These are phyloP conservation scores for Notolabrus celidotus DNA, from an alignment of 2,797 vertebrate species.

Conservation along the genomic window DNA sequence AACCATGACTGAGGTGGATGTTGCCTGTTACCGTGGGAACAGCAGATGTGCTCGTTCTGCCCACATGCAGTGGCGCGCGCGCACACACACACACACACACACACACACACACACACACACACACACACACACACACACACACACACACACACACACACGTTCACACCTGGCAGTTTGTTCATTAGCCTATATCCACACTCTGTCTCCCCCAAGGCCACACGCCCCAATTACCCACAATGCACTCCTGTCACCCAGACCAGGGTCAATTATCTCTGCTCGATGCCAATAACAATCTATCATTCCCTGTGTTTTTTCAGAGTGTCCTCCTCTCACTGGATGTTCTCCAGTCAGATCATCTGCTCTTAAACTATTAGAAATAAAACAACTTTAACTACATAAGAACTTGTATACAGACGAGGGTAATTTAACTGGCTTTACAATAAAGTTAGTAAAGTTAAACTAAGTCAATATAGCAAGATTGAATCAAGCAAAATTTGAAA, in stretches of 20 bases:
- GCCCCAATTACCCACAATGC: conserved; percentile 83
- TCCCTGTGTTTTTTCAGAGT: conserved; percentile 6
- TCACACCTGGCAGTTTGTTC: conserved; percentile 76
- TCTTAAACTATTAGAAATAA: not conserved
- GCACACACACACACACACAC: conserved; percentile 26
- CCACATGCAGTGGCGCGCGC: conserved; percentile 10
- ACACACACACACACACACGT: conserved; percentile 26
- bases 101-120: conserved; percentile 52
- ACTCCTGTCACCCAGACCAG: conserved; percentile 64
- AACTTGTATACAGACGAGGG: not conserved
- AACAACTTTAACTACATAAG: not conserved
- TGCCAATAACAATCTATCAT: conserved; percentile 67
- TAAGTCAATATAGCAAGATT: no score
- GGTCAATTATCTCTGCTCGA: conserved; percentile 74
- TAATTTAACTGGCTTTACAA: not conserved
- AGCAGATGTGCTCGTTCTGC: conserved; percentile 67
- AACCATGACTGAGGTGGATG: conserved; percentile 71
- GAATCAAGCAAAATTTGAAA: no score
- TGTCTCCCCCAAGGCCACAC: conserved; percentile 73
- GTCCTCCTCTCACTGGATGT: conserved; percentile 10
- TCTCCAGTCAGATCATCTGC: conserved; percentile 11
- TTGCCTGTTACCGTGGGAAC: conserved; percentile 72
- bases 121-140: conserved; percentile 55
- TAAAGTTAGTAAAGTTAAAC: no score
- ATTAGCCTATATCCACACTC: conserved; percentile 73